Evolutionary conservation across 2,113 vertebrate genomes (phyloP).

Genomic region (Microtus pennsylvanicus): DNA sequence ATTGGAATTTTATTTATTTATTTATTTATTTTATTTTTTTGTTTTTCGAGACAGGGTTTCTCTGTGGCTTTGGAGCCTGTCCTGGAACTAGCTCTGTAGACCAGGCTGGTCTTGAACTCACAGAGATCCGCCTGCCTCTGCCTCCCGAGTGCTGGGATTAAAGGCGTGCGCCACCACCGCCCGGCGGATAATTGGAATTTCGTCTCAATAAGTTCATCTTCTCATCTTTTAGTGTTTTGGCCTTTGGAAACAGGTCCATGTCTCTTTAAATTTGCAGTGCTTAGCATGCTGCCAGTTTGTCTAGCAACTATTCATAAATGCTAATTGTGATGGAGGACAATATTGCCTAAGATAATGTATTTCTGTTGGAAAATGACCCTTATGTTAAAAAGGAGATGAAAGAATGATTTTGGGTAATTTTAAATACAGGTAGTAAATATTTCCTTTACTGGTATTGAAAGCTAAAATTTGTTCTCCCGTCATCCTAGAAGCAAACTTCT

Average conservation of each 20-base stretch:
- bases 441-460: constrained; percentile 53
- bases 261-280: constrained; percentile 35
- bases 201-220: constrained; percentile 36
- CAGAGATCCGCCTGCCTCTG: too few species aligned
- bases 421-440: background rate
- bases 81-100: too few species aligned
- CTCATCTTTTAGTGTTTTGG: background rate
- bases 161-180: too few species aligned
- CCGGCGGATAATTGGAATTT: background rate
- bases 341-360: background rate
- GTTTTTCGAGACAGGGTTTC: too few species aligned
- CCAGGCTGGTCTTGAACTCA: too few species aligned
- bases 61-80: too few species aligned
- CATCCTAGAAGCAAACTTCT: constrained; percentile 41
- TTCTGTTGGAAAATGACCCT: constrained; percentile 20
- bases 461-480: background rate
- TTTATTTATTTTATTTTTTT: too few species aligned
- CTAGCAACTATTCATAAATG: constrained; percentile 1
- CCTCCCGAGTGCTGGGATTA: too few species aligned
- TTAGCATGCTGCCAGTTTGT: background rate
- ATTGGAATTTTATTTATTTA: too few species aligned
- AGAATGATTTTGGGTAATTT: constrained; percentile 52
- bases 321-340: constrained; percentile 42
- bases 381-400: constrained; percentile 24
- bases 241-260: background rate